Base-by-base conservation (phyloP, 2,888 invertebrate genomes). In the Drosophila antonietae region DNA sequence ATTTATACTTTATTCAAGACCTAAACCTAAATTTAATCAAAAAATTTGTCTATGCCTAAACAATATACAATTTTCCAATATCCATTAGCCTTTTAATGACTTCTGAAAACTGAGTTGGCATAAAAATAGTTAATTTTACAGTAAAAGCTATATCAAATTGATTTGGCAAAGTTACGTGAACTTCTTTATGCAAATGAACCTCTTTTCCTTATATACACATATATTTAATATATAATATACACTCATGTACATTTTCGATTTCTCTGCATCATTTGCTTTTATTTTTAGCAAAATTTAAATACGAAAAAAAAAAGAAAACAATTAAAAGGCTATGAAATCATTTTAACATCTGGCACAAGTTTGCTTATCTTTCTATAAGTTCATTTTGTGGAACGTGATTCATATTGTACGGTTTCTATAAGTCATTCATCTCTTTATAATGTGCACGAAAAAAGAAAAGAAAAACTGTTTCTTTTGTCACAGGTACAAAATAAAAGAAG, bases 301-400 rank as follows among this genome's bases (percentile, higher is more conserved):
- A 23, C 6, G 31, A 55, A 6, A 39, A 0, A 3, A 23, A 39
- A n/a, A n/a, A n/a, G n/a, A 0, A 39, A 15, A 23, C 14, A 37
- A 14, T 15, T 39, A 39, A 8, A 41, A 20, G 7, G 12, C 23
- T 28, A 39, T 28, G 55, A 55, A 55, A 39, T 41, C 55, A 41
- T n/a, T 41, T 41, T 3, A 41, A 41, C 55, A 55, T 55, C 55
- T 55, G 55, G 55, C 55, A 20, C 1, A 10, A 33, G 33, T 35
- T 18, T 18, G 15, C 31, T 53, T 53, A 20, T 39, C n/a, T 39
- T 6, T 1, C n/a, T 15, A 28, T 39, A n/a, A 53, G 39, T 9
- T 10, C 23, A 53, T 53, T 53, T 10, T 37, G n/a, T 39, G 39
- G 28, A 55, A 55, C 55, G 39, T 55, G 39, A 39, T 28, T 55